Evolutionary conservation across 2,113 vertebrate genomes (phyloP).

Genomic region (Felis chaus): DNA sequence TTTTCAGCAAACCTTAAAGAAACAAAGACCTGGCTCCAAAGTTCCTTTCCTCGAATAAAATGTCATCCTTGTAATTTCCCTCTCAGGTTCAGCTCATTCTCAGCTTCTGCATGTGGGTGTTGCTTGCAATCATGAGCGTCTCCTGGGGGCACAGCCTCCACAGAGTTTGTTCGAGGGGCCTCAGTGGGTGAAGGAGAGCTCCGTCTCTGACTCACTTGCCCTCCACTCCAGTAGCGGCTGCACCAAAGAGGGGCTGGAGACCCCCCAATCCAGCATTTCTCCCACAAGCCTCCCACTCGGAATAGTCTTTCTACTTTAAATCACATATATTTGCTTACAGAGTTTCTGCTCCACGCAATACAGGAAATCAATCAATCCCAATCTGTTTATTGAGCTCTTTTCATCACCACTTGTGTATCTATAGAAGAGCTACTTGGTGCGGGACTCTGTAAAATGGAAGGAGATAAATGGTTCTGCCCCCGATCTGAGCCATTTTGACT

Average conservation of each 20-base stretch:
- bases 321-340: neutral
- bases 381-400: neutral
- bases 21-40: neutral
- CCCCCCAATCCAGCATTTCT: neutral
- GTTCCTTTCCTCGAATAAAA: slow-evolving; percentile 52
- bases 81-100: neutral
- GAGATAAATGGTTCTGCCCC: neutral
- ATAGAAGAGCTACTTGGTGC: neutral
- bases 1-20: slow-evolving; percentile 31
- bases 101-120: neutral
- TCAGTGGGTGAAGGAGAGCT: neutral
- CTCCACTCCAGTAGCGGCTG: fast-evolving
- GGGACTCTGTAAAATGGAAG: neutral
- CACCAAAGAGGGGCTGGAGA: neutral
- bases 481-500: fast-evolving
- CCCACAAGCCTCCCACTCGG: neutral
- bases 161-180: neutral
- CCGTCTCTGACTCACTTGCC: fast-evolving
- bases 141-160: neutral
- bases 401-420: neutral
- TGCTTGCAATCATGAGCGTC: neutral
- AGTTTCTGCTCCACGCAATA: neutral
- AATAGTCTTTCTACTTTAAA: neutral
- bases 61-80: neutral
- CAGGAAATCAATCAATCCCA: neutral